phyloP scores from a whole-genome alignment of 1,140 invertebrate species.

The Zophobas atratus region DNA sequence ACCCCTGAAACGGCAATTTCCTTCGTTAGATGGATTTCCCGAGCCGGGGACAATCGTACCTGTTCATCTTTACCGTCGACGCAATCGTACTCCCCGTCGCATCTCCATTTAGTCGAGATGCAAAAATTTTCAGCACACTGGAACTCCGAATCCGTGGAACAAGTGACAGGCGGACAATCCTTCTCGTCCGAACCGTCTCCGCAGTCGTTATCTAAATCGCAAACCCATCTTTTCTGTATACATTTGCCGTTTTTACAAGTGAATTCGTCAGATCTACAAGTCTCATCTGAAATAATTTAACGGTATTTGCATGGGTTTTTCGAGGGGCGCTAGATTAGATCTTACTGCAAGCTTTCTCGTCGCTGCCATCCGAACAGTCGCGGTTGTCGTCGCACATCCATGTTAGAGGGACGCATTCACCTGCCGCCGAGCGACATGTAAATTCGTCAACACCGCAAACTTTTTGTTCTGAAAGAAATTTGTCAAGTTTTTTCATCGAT shows the following conservation, averaged over 20 bases:
- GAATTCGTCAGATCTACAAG: conserved; percentile 90
- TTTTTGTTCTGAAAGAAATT: conserved; percentile 75
- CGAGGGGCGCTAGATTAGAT: conserved; percentile 49
- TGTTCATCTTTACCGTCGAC: conserved; percentile 85
- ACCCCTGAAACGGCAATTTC: conserved; percentile 68
- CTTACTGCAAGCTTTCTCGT: conserved; percentile 92
- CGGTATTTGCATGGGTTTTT: neutral
- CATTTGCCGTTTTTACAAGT: conserved; percentile 91
- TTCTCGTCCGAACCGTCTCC: conserved; percentile 86
- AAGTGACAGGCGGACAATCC: conserved; percentile 80
- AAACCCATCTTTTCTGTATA: conserved; percentile 89
- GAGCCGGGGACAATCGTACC: conserved; percentile 67
- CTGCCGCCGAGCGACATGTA: conserved; percentile 82
- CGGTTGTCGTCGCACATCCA: conserved; percentile 93
- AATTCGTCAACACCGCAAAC: conserved; percentile 90
- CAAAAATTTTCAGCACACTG: conserved; percentile 78
- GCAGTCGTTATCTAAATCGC: conserved; percentile 91
- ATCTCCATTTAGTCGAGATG: conserved; percentile 83
- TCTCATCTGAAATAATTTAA: conserved; percentile 78
- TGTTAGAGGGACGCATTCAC: conserved; percentile 89
- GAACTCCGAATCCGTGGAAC: conserved; percentile 79
- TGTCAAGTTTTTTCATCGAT: neutral
- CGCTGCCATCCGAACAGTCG: conserved; percentile 91
- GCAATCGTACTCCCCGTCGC: conserved; percentile 91
- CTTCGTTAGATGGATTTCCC: too few relatives aligned